phyloP scores from a whole-genome alignment of 2,888 invertebrate species.

The Thereva unica region DNA sequence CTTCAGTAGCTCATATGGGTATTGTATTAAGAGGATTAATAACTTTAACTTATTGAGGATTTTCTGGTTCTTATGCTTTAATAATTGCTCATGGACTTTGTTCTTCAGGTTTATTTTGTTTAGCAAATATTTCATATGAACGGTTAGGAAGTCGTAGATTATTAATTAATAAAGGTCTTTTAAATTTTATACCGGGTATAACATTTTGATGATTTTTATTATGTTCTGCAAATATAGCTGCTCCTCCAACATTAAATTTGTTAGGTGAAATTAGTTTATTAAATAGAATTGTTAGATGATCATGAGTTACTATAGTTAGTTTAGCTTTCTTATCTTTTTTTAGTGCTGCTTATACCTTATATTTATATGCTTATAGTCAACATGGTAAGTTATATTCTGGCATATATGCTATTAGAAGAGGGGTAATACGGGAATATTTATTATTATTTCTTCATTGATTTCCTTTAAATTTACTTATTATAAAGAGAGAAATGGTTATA shows the following conservation, averaged over 20 bases:
- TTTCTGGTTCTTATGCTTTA: constrained; percentile 62
- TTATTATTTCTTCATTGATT: constrained; percentile 67
- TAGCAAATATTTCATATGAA: constrained; percentile 68
- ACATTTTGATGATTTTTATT: constrained; percentile 70
- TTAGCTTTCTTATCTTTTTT: constrained; percentile 67
- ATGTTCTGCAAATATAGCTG: constrained; percentile 66
- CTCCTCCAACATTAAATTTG: constrained; percentile 71
- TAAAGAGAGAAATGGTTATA: constrained; percentile 61
- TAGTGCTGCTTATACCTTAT: constrained; percentile 68
- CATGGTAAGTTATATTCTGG: constrained; percentile 64
- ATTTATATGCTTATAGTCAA: constrained; percentile 66
- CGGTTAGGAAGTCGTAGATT: constrained; percentile 65
- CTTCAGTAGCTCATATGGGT: constrained; percentile 73
- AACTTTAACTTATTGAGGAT: constrained; percentile 62
- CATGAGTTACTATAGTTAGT: constrained; percentile 59
- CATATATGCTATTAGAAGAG: constrained; percentile 60
- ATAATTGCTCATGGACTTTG: constrained; percentile 70
- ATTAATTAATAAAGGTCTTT: constrained; percentile 67
- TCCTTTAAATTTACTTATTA: constrained; percentile 66
- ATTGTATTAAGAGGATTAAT: constrained; percentile 65
- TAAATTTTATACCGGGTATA: constrained; percentile 64
- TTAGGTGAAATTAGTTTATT: constrained; percentile 69
- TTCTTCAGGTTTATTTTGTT: constrained; percentile 69
- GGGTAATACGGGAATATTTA: constrained; percentile 64
- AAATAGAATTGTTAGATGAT: constrained; percentile 63